Conservation (phyloP, 2,797 vertebrate genomes). For the Loriculus beryllinus region DNA sequence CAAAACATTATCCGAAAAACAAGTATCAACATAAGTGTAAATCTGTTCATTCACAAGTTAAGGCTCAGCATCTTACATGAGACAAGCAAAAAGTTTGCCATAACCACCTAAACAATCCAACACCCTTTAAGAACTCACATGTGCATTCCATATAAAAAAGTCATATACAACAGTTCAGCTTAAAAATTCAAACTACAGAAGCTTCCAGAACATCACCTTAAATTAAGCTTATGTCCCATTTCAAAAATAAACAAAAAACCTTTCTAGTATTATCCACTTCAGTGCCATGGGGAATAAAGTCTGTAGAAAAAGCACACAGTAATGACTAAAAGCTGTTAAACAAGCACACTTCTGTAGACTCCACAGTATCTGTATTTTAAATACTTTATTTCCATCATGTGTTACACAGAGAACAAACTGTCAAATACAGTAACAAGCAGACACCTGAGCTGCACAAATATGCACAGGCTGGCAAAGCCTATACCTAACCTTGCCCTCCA, state of each 20-base stretch:
- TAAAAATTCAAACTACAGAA: not conserved
- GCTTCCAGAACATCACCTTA: not conserved
- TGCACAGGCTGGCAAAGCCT: not conserved
- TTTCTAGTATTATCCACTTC: not conserved
- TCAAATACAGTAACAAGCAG: not conserved
- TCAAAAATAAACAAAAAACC: not conserved
- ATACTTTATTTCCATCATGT: not conserved
- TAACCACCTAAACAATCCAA: not conserved
- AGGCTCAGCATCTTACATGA: not conserved
- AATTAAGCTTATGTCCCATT: not conserved
- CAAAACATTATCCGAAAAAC: not conserved
- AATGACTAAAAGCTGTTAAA: not conserved
- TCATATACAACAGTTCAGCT: not conserved
- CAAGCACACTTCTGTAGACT: not conserved
- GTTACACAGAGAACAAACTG: not conserved
- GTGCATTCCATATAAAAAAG: not conserved
- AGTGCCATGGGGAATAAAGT: not conserved
- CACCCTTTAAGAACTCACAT: not conserved
- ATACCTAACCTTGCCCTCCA: not conserved
- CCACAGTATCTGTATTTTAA: not conserved
- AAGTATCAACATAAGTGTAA: not conserved
- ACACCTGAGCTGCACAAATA: not conserved
- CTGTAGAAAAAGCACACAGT: not conserved
- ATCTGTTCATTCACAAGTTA: fast-evolving
- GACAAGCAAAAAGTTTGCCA: fast-evolving